Conservation (phyloP, 2,888 invertebrate species). For the Chymomyza fuscimana region DNA sequence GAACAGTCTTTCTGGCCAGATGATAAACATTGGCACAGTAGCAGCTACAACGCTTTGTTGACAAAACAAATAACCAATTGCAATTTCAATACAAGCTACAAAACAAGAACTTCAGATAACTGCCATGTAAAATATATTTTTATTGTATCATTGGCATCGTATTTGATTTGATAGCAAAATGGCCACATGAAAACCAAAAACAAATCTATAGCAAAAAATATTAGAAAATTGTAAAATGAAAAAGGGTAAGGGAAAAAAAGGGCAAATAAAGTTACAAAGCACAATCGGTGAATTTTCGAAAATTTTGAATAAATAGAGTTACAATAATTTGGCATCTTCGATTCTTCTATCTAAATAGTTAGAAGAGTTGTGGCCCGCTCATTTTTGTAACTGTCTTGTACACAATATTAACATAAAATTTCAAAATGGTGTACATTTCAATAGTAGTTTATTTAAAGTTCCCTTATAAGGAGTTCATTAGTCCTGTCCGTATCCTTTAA, state of each 20-base stretch:
- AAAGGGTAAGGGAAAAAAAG: conserved; percentile 12
- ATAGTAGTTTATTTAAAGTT: too few relatives aligned
- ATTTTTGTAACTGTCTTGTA: too few relatives aligned
- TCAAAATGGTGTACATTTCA: too few relatives aligned
- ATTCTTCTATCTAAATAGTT: too few relatives aligned
- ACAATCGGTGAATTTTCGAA: too few relatives aligned
- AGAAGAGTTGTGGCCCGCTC: too few relatives aligned
- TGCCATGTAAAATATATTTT: conserved; percentile 3
- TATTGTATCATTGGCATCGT: conserved; percentile 30
- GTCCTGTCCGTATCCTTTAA: too few relatives aligned
- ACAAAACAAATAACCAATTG: conserved; percentile 54
- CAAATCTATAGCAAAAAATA: conserved; percentile 49
- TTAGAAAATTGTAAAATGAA: conserved; percentile 35
- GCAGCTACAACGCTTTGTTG: conserved; percentile 9
- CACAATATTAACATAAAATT: too few relatives aligned
- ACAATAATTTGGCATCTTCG: too few relatives aligned
- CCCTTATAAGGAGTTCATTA: too few relatives aligned
- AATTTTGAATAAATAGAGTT: too few relatives aligned
- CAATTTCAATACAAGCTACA: conserved; percentile 47
- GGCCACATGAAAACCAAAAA: conserved; percentile 29
- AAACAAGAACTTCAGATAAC: background rate
- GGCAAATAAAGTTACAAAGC: too few relatives aligned
- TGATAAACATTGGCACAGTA: background rate
- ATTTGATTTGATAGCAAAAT: conserved; percentile 57
- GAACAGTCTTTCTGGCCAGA: background rate